phyloP scores from a whole-genome alignment of 1,140 invertebrate genomes.

The Conus betulinus region DNA sequence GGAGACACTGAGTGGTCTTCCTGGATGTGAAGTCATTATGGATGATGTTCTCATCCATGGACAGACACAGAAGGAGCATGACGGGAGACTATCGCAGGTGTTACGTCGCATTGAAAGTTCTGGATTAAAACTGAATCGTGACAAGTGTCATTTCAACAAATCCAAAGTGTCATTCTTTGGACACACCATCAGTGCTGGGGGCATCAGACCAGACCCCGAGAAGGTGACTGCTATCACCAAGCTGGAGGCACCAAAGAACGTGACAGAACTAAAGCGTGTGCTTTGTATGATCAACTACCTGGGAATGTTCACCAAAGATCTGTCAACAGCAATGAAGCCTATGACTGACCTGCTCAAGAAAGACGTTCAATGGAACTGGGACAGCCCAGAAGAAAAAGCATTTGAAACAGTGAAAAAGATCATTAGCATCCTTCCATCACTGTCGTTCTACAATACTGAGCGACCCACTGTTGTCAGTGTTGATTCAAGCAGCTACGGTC shows the following conservation, averaged over 20 bases:
- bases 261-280: conserved; percentile 18
- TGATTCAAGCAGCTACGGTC: conserved; percentile 48
- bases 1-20: conserved; percentile 39
- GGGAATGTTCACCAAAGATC: conserved; percentile 32
- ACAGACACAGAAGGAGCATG: conserved; percentile 51
- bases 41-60: conserved; percentile 64
- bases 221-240: conserved; percentile 60
- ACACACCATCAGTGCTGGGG: conserved; percentile 31
- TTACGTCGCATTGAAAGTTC: conserved; percentile 52
- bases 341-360: conserved; percentile 42
- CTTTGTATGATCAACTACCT: conserved; percentile 42
- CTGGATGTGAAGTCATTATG: conserved; percentile 41
- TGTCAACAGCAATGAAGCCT: conserved; percentile 40
- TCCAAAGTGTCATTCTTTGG: conserved; percentile 43
- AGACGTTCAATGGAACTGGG: conserved; percentile 40
- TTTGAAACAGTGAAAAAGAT: conserved; percentile 41
- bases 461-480: too few species aligned
- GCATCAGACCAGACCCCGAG: conserved; percentile 62
- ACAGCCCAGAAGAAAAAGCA: conserved; percentile 21
- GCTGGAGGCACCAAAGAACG: conserved; percentile 60
- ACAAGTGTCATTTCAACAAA: conserved; percentile 70
- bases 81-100: conserved; percentile 49
- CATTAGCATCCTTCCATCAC: conserved; percentile 49
- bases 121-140: conserved; percentile 64
- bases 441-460: conserved; percentile 38